Conservation (phyloP, 2,888 invertebrate species). For the Orthosia cruda region DNA sequence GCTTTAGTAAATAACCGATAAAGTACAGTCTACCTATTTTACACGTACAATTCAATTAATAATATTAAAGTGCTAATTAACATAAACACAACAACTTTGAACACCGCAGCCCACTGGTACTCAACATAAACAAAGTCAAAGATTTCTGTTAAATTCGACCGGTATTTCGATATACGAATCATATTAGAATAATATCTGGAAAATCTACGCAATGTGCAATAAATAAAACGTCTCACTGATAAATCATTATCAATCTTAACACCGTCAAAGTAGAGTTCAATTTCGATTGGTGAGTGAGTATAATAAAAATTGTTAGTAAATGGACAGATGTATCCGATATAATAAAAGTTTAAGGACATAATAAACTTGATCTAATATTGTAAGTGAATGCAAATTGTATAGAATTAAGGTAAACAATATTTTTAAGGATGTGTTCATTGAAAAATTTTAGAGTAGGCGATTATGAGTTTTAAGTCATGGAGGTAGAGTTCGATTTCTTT, state of each 20-base stretch:
- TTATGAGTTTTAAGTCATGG: neutral
- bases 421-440: neutral
- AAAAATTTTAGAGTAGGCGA: neutral
- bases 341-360: conserved; percentile 85
- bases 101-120: conserved; percentile 80
- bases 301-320: conserved; percentile 73
- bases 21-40: neutral
- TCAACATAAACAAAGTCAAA: conserved; percentile 90
- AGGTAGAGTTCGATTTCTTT: neutral
- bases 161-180: conserved; percentile 87
- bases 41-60: neutral
- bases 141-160: conserved; percentile 90
- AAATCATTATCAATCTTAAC: conserved; percentile 64
- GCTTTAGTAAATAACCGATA: neutral
- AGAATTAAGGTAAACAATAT: conserved; percentile 8
- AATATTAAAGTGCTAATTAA: conserved; percentile 14
- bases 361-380: conserved; percentile 53
- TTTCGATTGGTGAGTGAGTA: conserved; percentile 43
- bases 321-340: conserved; percentile 80
- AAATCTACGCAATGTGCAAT: conserved; percentile 88
- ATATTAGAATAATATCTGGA: conserved; percentile 88
- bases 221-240: conserved; percentile 77
- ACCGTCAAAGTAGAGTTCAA: conserved; percentile 66
- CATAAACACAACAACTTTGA: conserved; percentile 79
- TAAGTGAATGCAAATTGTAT: conserved; percentile 63